Conservation (phyloP, 2,888 invertebrate genomes). For the Drosophila percnosoma region DNA sequence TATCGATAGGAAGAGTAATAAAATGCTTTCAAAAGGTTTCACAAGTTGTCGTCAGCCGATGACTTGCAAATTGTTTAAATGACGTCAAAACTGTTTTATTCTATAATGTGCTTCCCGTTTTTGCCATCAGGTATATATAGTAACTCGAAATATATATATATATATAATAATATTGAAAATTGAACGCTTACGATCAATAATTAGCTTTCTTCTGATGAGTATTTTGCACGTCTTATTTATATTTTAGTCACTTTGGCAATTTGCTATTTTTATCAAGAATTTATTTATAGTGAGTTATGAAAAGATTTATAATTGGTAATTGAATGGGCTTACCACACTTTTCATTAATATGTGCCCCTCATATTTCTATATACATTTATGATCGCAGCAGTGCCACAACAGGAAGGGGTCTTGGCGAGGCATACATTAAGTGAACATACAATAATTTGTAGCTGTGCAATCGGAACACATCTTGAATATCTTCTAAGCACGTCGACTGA, state of each 20-base stretch:
- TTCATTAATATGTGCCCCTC: background rate
- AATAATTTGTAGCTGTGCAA: slow-evolving; percentile 11
- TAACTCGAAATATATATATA: background rate
- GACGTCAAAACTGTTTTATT: no score
- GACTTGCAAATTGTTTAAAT: background rate
- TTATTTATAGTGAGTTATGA: no score
- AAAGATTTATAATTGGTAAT: no score
- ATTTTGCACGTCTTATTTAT: no score
- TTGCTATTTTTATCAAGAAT: no score
- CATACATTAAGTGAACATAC: background rate
- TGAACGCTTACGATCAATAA: background rate
- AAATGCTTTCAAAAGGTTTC: background rate
- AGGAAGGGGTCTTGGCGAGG: background rate
- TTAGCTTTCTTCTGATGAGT: no score
- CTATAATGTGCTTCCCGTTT: background rate
- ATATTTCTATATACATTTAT: background rate
- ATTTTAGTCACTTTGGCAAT: no score
- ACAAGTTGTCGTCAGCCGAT: background rate
- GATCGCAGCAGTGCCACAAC: background rate
- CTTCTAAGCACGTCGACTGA: slow-evolving; percentile 15
- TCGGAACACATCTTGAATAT: slow-evolving; percentile 26
- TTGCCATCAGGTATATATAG: background rate
- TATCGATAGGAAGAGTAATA: background rate
- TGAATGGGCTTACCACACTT: background rate
- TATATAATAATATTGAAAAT: background rate